A percentile compares a stretch with the other conserved stretches of the same genome.
phyloP scores from a whole-genome alignment of 1,140 invertebrate species.

The Psilanteris sp. region DNA sequence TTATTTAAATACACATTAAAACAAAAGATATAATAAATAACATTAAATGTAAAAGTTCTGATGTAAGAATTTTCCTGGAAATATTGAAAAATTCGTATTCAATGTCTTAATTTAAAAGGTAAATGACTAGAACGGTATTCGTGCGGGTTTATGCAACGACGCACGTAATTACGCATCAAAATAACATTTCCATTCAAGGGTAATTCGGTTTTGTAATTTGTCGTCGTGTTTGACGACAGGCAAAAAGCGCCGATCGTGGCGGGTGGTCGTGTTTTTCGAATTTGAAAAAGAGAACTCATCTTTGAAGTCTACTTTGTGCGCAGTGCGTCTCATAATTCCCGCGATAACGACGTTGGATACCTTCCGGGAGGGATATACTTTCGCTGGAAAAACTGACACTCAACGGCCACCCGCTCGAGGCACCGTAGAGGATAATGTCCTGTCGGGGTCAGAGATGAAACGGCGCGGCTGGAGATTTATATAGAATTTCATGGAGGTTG shows the following conservation, averaged over 20 bases:
- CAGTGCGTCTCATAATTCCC: slow-evolving; percentile 11
- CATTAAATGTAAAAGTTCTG: too few relatives aligned
- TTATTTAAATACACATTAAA: too few relatives aligned
- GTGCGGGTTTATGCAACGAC: slow-evolving; percentile 11
- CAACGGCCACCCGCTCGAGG: slow-evolving; percentile 39
- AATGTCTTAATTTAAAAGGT: slow-evolving; percentile 23
- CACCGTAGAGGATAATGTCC: slow-evolving; percentile 37
- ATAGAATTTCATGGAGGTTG: slow-evolving; percentile 23
- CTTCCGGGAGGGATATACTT: slow-evolving; percentile 41
- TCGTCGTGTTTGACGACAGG: slow-evolving; percentile 13
- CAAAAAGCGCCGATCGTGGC: slow-evolving; percentile 3
- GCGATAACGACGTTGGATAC: slow-evolving; percentile 45
- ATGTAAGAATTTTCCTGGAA: too few relatives aligned
- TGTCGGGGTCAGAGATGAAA: slow-evolving; percentile 34
- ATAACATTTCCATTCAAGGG: slow-evolving; percentile 11
- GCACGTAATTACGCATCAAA: slow-evolving; percentile 22
- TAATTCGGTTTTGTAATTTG: slow-evolving; percentile 29
- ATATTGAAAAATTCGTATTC: slow-evolving; percentile 7
- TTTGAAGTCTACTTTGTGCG: slow-evolving; percentile 19
- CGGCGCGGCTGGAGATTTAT: slow-evolving; percentile 18
- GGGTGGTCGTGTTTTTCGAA: slow-evolving; percentile 30
- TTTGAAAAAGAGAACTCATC: slow-evolving; percentile 23
- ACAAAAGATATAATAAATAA: too few relatives aligned
- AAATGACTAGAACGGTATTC: slow-evolving; percentile 10
- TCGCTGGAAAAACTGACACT: slow-evolving; percentile 34